A percentile compares a stretch with the other conserved stretches of the same genome.
phyloP scores from a whole-genome alignment of 2,888 invertebrate species.

The Pammene fasciana region DNA sequence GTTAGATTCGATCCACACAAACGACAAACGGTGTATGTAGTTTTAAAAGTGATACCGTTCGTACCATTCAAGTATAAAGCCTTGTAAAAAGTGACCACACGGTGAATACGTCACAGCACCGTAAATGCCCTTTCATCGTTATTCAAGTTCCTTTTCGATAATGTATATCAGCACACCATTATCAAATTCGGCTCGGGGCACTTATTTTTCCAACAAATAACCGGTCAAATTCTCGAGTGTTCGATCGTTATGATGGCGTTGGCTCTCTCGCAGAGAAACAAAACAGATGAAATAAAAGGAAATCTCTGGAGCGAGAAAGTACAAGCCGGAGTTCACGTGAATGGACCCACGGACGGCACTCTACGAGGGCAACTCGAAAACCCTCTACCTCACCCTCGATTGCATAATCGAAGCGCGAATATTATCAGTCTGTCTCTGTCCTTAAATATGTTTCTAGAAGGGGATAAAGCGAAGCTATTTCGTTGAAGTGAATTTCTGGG shows the following conservation, averaged over 20 bases:
- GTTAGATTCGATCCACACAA: too few relatives aligned
- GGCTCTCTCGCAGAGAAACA: conserved; percentile 63
- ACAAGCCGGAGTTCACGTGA: conserved; percentile 59
- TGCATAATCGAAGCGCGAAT: conserved; percentile 49
- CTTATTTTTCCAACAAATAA: conserved; percentile 62
- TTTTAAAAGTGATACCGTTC: too few relatives aligned
- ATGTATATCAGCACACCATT: conserved; percentile 2
- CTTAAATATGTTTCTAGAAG: conserved; percentile 44
- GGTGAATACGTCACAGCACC: not conserved
- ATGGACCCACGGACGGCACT: conserved; percentile 48
- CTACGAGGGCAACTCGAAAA: conserved; percentile 50
- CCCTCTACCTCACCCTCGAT: conserved; percentile 50
- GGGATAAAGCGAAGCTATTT: conserved; percentile 38
- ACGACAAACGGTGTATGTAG: too few relatives aligned
- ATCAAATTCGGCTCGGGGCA: conserved; percentile 49
- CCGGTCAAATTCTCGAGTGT: conserved; percentile 63
- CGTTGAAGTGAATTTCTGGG: conserved; percentile 48
- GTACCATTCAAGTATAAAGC: too few relatives aligned
- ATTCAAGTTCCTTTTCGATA: not conserved
- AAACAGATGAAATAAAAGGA: conserved; percentile 66
- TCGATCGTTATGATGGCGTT: conserved; percentile 68
- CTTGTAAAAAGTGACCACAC: too few relatives aligned
- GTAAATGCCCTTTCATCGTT: not conserved
- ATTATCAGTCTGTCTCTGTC: conserved; percentile 47
- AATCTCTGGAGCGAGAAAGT: conserved; percentile 67